Evolutionary conservation across 2,797 vertebrate genomes (phyloP).

Genomic region (Channallabes apus): DNA sequence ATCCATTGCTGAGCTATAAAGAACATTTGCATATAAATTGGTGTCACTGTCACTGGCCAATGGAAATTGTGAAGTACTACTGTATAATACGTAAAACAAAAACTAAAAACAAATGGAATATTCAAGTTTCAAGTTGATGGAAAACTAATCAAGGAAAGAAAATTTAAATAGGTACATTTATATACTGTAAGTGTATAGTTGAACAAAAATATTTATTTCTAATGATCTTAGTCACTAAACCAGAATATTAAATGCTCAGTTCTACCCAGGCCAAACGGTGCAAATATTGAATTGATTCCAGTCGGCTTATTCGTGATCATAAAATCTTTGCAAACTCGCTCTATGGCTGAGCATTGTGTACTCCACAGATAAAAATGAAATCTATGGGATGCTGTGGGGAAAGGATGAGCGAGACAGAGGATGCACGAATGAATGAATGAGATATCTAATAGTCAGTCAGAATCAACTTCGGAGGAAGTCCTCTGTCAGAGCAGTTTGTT

Average conservation of each 20-base stretch:
- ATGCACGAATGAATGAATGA: background rate
- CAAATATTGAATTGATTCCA: background rate
- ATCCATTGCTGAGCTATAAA: background rate
- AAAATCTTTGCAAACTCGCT: slow-evolving; percentile 1
- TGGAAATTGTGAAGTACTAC: background rate
- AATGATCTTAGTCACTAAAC: background rate
- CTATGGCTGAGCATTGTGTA: background rate
- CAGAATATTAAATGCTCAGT: background rate
- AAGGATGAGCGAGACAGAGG: background rate
- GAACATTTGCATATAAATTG: background rate
- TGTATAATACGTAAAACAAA: background rate
- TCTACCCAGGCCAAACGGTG: background rate
- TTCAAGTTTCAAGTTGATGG: background rate
- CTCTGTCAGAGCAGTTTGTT: slow-evolving; percentile 20
- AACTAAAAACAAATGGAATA: background rate
- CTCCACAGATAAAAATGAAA: slow-evolving; percentile 36
- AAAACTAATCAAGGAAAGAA: background rate
- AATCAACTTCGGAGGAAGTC: slow-evolving; percentile 39
- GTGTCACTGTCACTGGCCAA: background rate
- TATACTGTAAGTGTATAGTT: background rate
- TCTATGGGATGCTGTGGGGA: slow-evolving; percentile 52
- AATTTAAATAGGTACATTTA: background rate
- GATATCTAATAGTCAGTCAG: slow-evolving; percentile 31
- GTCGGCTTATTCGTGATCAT: background rate
- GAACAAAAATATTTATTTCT: background rate